These are phyloP conservation scores for Camptogramma bilineatum DNA, from an alignment of 2,888 invertebrate species.

Conservation along the genomic window DNA sequence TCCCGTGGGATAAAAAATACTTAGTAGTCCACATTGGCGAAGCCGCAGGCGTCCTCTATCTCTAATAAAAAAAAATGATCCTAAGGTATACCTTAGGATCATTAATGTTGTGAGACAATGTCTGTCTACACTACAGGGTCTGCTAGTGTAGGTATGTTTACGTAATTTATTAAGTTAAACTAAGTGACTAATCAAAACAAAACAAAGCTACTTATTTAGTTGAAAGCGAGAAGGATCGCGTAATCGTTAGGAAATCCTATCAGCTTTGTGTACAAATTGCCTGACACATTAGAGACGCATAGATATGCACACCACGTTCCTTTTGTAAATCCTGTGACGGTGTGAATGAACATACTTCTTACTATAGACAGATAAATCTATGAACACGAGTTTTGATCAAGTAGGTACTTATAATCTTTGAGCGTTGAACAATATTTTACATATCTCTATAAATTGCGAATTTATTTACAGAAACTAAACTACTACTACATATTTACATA, in stretches of 20 bases:
- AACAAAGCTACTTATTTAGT: slow-evolving; percentile 6
- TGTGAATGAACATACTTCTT: slow-evolving; percentile 24
- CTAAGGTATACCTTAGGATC: no score
- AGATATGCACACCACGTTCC: slow-evolving; percentile 26
- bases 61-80: no score
- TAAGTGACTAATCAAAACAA: background rate
- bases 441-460: no score
- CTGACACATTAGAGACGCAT: slow-evolving; percentile 15
- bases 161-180: no score
- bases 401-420: background rate
- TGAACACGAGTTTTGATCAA: background rate
- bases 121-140: no score
- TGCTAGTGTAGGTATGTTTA: no score
- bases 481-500: no score
- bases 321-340: slow-evolving; percentile 18
- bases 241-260: slow-evolving; percentile 32
- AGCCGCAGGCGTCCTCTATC: no score
- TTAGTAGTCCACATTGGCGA: no score
- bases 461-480: no score
- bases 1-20: no score
- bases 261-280: slow-evolving; percentile 27
- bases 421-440: background rate
- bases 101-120: no score
- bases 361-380: background rate
- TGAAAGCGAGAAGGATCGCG: slow-evolving; percentile 34